phyloP scores from a whole-genome alignment of 2,888 invertebrate genomes.

The Aleiodes leptofemur region DNA sequence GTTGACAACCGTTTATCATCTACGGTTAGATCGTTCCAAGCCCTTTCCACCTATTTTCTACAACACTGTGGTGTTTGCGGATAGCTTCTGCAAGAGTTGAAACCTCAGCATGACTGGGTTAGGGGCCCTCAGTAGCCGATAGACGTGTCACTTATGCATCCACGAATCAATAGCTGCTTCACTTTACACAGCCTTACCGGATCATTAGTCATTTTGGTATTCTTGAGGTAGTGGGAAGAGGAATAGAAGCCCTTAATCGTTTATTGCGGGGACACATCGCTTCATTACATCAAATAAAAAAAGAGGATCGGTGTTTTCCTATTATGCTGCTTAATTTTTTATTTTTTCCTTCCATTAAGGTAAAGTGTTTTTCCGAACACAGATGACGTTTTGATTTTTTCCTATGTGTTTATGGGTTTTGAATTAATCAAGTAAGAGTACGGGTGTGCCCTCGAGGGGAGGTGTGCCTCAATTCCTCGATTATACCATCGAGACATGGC shows the following conservation, averaged over 20 bases:
- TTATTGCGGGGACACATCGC: slow-evolving; percentile 13
- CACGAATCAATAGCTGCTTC: slow-evolving; percentile 72
- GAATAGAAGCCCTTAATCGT: not conserved
- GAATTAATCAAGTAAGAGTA: slow-evolving; percentile 50
- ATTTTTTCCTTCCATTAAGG: no score
- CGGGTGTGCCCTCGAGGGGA: slow-evolving; percentile 45
- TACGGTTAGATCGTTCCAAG: slow-evolving; percentile 49
- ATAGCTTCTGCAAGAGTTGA: slow-evolving; percentile 68
- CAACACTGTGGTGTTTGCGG: slow-evolving; percentile 23
- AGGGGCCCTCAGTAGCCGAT: slow-evolving; percentile 70
- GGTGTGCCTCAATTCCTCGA: slow-evolving; percentile 50
- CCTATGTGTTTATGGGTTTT: slow-evolving; percentile 23
- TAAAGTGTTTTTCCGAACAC: no score
- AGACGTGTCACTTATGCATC: slow-evolving; percentile 74
- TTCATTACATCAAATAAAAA: not conserved
- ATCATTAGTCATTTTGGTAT: slow-evolving; percentile 70
- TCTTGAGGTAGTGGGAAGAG: slow-evolving; percentile 29
- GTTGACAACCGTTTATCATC: slow-evolving; percentile 69
- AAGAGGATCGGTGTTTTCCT: no score
- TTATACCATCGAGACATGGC: slow-evolving; percentile 56
- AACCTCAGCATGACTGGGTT: slow-evolving; percentile 75
- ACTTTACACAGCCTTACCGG: slow-evolving; percentile 65
- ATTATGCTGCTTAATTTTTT: no score
- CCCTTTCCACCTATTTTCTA: slow-evolving; percentile 7
- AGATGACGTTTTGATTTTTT: not conserved